These are phyloP conservation scores for Tolmerus cingulatus DNA, from an alignment of 2,888 invertebrate species.

Conservation along the genomic window DNA sequence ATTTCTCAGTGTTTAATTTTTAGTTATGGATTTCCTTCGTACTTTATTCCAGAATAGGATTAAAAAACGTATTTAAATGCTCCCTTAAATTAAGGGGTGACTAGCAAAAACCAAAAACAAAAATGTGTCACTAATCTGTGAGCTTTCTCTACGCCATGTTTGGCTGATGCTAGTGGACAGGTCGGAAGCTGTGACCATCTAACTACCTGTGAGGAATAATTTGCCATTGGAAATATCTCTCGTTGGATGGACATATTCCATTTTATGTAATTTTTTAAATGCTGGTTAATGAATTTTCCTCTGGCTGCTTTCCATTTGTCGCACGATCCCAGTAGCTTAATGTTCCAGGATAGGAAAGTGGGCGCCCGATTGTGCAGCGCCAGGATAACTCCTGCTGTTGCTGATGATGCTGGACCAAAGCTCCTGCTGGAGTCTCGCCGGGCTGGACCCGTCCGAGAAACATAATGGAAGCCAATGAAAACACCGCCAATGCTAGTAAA, in stretches of 20 bases:
- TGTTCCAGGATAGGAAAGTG: not conserved
- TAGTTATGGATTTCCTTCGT: too few species aligned
- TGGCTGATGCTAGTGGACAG: not conserved
- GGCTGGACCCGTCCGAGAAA: not conserved
- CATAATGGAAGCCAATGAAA: slow-evolving; percentile 8
- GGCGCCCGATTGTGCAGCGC: not conserved
- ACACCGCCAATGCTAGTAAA: not conserved
- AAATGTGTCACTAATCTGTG: not conserved
- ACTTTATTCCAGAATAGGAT: too few species aligned
- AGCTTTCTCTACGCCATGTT: not conserved
- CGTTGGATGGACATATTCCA: not conserved
- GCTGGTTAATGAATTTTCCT: not conserved
- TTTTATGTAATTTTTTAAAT: slow-evolving; percentile 1
- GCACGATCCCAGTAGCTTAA: not conserved
- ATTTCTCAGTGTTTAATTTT: too few species aligned
- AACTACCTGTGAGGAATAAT: not conserved
- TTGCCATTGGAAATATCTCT: not conserved
- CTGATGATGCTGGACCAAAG: not conserved
- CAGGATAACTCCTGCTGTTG: not conserved
- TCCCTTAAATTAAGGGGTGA: too few species aligned
- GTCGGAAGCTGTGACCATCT: not conserved
- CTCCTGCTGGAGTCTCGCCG: not conserved
- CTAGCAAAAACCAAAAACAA: too few species aligned
- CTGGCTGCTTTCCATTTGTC: slow-evolving; percentile 1
- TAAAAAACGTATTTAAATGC: too few species aligned